phyloP scores from a whole-genome alignment of 2,797 vertebrate species.

The Manis javanica region DNA sequence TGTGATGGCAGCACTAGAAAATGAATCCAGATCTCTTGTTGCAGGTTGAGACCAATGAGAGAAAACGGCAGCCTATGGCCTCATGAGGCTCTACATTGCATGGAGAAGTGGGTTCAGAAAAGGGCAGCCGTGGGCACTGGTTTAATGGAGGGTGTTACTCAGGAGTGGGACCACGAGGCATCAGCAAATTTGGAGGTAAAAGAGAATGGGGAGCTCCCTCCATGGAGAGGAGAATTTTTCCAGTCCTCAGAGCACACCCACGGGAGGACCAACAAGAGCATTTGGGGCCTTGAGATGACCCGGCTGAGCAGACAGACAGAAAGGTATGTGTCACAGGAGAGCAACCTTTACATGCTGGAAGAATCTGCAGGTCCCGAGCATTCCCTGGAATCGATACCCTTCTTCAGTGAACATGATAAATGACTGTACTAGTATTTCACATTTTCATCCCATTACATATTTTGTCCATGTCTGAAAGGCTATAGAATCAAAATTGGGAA shows the following conservation, averaged over 20 bases:
- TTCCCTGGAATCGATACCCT: slow-evolving; percentile 42
- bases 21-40: neutral
- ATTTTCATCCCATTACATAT: slow-evolving; percentile 36
- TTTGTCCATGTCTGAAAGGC: slow-evolving; percentile 38
- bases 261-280: neutral
- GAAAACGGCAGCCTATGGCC: rapidly evolving
- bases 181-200: neutral
- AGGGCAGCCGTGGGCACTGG: neutral
- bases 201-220: neutral
- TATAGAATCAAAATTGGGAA: slow-evolving; percentile 17
- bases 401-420: slow-evolving; percentile 54
- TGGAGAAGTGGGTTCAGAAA: neutral
- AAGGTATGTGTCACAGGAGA: neutral
- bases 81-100: rapidly evolving
- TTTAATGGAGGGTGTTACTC: neutral
- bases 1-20: neutral
- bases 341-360: neutral
- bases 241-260: neutral
- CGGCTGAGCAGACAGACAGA: neutral
- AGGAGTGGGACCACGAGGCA: neutral
- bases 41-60: neutral
- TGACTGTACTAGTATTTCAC: neutral
- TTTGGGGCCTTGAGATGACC: neutral
- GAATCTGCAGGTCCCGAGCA: neutral
- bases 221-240: neutral